Evolutionary conservation across 2,888 invertebrate genomes (phyloP).

Genomic region (Dynastes grantii): DNA sequence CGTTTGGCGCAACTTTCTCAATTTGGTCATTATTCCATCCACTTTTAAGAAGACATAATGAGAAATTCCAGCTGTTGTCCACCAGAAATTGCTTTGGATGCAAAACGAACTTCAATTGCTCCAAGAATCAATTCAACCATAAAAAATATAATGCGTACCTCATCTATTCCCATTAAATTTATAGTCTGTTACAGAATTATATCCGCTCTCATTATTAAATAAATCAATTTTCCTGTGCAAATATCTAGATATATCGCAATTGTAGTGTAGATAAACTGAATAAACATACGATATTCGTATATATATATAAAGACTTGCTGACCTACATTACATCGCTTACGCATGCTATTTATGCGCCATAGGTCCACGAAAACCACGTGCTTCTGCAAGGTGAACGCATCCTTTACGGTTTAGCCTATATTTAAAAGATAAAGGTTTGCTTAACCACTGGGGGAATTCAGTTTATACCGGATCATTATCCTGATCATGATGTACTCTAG

Average conservation of each 20-base stretch:
- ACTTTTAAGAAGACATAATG: too few species aligned
- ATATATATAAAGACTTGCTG: not conserved
- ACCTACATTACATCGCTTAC: constrained; percentile 1
- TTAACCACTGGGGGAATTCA: not conserved
- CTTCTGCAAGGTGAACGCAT: constrained; percentile 11
- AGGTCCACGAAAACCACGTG: not conserved
- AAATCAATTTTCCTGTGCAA: not conserved
- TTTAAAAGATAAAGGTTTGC: not conserved
- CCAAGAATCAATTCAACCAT: too few species aligned
- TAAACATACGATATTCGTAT: not conserved
- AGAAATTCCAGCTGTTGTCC: too few species aligned
- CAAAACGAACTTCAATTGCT: too few species aligned
- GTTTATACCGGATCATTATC: too few species aligned
- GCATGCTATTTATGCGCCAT: not conserved
- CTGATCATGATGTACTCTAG: not conserved
- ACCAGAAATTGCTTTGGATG: too few species aligned
- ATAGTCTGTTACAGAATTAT: too few species aligned
- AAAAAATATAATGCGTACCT: too few species aligned
- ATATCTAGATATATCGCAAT: not conserved
- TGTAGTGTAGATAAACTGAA: not conserved
- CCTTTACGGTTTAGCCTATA: constrained; percentile 1
- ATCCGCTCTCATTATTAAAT: not conserved
- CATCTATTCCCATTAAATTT: too few species aligned
- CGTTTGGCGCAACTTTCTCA: too few species aligned
- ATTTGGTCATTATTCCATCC: too few species aligned